Percentiles rank a stretch among this genome's conserved stretches.
These are phyloP conservation scores for Rhodeus uyekii DNA, from an alignment of 2,797 vertebrate genomes.

Conservation along the genomic window DNA sequence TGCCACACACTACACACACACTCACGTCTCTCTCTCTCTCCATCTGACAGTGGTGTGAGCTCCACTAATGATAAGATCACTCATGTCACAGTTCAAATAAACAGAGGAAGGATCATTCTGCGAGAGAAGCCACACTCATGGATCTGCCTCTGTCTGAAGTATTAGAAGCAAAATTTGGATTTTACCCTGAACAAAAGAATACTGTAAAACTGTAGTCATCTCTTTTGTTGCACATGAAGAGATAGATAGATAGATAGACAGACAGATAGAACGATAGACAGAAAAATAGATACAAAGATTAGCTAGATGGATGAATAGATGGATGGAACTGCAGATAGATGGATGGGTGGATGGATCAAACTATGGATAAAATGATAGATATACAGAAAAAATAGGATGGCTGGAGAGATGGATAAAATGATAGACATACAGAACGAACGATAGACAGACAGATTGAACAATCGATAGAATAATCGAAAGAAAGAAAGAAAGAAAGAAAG, in stretches of 20 bases:
- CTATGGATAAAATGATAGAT: not conserved
- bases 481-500: not conserved
- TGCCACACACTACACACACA: slow-evolving; percentile 1
- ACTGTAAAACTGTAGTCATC: not conserved
- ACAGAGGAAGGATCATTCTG: slow-evolving; percentile 13
- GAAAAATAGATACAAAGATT: not conserved
- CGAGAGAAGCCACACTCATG: not conserved
- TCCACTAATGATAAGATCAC: slow-evolving; percentile 38
- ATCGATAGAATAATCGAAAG: too few species aligned
- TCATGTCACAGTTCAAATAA: slow-evolving; percentile 52
- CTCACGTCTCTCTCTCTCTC: not conserved
- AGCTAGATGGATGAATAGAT: not conserved
- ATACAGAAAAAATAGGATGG: not conserved
- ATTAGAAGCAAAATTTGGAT: not conserved
- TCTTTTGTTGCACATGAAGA: not conserved
- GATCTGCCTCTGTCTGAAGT: not conserved
- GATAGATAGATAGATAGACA: not conserved
- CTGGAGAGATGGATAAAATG: not conserved
- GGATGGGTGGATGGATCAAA: not conserved
- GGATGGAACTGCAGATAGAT: not conserved
- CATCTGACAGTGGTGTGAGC: slow-evolving; percentile 29
- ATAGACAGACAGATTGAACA: not conserved
- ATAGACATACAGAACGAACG: fast-evolving
- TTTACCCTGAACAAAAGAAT: not conserved
- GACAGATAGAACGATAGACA: not conserved